phyloP scores from a whole-genome alignment of 2,888 invertebrate species.

The Papilio protenor region DNA sequence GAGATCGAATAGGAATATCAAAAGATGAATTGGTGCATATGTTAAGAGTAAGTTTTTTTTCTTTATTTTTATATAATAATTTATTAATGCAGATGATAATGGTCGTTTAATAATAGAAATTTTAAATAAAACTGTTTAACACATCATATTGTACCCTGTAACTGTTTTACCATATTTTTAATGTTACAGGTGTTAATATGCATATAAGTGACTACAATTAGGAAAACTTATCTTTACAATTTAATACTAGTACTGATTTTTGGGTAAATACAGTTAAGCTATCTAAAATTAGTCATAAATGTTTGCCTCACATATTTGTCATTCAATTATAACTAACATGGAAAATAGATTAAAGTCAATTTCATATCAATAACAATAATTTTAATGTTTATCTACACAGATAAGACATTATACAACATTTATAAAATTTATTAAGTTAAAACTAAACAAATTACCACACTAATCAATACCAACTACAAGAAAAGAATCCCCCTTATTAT shows the following conservation, averaged over 20 bases:
- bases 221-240: slow-evolving; percentile 5
- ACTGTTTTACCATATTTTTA: too few relatives aligned
- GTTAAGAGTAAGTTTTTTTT: slow-evolving; percentile 90
- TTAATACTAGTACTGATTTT: not conserved
- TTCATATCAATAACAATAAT: not conserved
- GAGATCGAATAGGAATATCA: slow-evolving; percentile 99
- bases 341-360: slow-evolving; percentile 8
- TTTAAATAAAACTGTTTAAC: not conserved
- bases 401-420: slow-evolving; percentile 2
- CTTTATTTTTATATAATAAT: not conserved
- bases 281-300: not conserved
- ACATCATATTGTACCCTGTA: too few relatives aligned
- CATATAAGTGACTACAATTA: not conserved
- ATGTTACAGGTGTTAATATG: too few relatives aligned
- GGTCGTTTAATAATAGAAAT: too few relatives aligned
- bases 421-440: too few relatives aligned
- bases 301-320: not conserved
- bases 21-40: slow-evolving; percentile 99
- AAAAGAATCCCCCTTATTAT: too few relatives aligned
- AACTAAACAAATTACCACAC: too few relatives aligned
- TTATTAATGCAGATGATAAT: not conserved
- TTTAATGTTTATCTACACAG: not conserved
- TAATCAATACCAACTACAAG: too few relatives aligned
- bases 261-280: not conserved
- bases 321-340: slow-evolving; percentile 3